phyloP scores from a whole-genome alignment of 2,113 vertebrate species.

The Anarrhichthys ocellatus region DNA sequence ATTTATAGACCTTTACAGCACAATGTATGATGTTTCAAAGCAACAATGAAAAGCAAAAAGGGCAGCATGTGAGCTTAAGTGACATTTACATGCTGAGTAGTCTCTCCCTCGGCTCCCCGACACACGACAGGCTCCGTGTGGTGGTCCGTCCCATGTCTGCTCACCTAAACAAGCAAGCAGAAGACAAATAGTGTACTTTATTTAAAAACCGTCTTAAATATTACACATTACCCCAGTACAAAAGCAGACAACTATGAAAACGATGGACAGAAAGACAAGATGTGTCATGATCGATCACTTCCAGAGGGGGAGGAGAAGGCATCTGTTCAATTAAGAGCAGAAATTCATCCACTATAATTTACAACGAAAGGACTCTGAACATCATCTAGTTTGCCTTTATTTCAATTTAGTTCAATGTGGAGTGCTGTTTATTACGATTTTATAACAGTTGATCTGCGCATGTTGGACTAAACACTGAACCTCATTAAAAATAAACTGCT shows the following conservation, averaged over 20 bases:
- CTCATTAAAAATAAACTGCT: conserved; percentile 4
- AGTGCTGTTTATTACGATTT: background rate
- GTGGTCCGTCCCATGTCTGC: conserved; percentile 28
- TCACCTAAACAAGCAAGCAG: conserved; percentile 61
- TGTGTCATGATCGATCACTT: conserved; percentile 46
- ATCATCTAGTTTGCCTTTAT: background rate
- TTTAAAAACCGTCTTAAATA: background rate
- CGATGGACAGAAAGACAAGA: conserved; percentile 40
- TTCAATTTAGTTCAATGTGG: background rate
- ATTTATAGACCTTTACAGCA: conserved; percentile 28
- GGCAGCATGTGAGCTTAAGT: conserved; percentile 61
- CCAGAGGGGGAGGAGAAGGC: conserved; percentile 50
- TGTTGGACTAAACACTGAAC: background rate
- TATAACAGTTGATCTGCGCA: too few relatives aligned
- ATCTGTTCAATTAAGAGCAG: background rate
- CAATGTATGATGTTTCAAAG: conserved; percentile 43
- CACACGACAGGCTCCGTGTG: background rate
- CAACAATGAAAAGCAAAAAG: conserved; percentile 33
- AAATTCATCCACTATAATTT: background rate
- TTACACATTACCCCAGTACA: background rate
- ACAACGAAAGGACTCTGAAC: background rate
- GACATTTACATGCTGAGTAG: conserved; percentile 75
- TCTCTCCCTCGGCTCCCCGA: conserved; percentile 33
- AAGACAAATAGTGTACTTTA: conserved; percentile 3
- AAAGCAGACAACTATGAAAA: conserved; percentile 29